These are phyloP conservation scores for Augochlora pura DNA, from an alignment of 1,140 invertebrate genomes.

Conservation along the genomic window DNA sequence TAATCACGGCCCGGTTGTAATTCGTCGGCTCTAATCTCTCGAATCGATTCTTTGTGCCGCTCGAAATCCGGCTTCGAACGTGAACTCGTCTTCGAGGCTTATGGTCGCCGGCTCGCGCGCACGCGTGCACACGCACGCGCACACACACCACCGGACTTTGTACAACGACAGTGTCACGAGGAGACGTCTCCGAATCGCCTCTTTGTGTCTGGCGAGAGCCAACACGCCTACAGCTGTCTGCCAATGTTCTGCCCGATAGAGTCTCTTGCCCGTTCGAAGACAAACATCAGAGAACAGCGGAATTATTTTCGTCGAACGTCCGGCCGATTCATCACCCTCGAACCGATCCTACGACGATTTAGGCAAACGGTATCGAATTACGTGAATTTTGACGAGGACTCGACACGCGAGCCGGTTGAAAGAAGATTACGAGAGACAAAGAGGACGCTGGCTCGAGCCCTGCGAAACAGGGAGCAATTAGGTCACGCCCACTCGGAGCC, in stretches of 20 bases:
- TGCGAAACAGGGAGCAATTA: no score
- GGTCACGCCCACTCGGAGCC: no score
- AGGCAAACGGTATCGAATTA: no score
- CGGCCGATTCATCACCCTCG: background rate
- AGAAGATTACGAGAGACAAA: no score
- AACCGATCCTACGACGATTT: no score
- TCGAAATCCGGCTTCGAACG: conserved; percentile 32
- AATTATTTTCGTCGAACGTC: conserved; percentile 30
- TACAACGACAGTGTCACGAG: conserved; percentile 42
- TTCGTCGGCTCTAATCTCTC: background rate
- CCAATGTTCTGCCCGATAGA: conserved; percentile 38
- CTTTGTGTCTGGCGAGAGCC: conserved; percentile 61
- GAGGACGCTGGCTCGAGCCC: no score
- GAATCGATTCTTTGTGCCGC: conserved; percentile 18
- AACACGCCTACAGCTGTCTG: conserved; percentile 60
- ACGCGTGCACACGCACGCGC: background rate
- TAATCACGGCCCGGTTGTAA: background rate
- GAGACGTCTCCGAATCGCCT: conserved; percentile 58
- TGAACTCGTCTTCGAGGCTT: conserved; percentile 16
- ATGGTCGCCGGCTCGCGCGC: conserved; percentile 26
- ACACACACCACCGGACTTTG: conserved; percentile 2
- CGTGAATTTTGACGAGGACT: no score
- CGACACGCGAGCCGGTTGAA: no score
- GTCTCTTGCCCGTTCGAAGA: conserved; percentile 19
- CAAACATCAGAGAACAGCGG: conserved; percentile 33